Conservation (phyloP, 2,888 invertebrate species). For the Stenolophus ochropezus region DNA sequence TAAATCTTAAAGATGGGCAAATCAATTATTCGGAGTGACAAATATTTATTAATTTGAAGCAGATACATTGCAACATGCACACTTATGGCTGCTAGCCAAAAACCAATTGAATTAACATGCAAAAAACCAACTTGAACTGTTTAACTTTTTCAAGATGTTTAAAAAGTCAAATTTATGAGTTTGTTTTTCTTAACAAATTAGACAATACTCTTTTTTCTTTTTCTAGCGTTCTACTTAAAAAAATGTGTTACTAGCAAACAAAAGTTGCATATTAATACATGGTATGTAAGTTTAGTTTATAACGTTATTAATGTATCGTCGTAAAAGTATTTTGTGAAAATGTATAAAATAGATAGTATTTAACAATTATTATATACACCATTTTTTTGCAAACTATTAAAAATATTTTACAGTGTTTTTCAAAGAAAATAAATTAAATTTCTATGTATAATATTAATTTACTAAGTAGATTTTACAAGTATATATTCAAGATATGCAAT, state of each 20-base stretch:
- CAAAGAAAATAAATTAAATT: no score
- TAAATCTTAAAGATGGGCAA: constrained; percentile 4
- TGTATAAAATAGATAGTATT: no score
- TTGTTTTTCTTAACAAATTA: background rate
- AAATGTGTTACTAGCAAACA: background rate
- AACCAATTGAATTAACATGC: constrained; percentile 23
- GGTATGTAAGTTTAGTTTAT: no score
- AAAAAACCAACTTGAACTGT: constrained; percentile 6
- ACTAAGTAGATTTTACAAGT: no score
- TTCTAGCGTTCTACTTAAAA: constrained; percentile 15
- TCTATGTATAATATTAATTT: no score
- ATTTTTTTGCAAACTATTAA: no score
- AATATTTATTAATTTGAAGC: constrained; percentile 31
- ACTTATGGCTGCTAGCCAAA: constrained; percentile 22
- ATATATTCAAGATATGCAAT: no score
- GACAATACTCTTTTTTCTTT: background rate
- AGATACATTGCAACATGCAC: background rate
- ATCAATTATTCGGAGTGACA: constrained; percentile 9
- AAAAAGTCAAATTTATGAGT: background rate
- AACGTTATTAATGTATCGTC: background rate
- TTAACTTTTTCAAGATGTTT: constrained; percentile 31
- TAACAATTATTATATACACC: no score
- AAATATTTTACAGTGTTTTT: no score
- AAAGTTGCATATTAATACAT: no score
- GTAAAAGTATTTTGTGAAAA: background rate